Evolutionary conservation across 2,888 invertebrate genomes (phyloP), one percentile per base, ranked within the genome.

Genomic region (Eilema griseolum): DNA sequence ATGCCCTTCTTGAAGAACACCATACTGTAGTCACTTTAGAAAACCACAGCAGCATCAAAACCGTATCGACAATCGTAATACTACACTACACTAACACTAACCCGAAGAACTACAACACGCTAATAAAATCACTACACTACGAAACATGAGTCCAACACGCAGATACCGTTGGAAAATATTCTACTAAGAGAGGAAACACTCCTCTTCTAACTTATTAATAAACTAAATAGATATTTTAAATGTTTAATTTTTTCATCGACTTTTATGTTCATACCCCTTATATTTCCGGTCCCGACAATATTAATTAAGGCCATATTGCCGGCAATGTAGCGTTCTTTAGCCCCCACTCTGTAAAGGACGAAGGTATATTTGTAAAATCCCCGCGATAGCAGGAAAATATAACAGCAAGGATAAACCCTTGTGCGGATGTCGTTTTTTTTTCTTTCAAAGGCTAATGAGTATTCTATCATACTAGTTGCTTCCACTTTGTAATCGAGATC

Each of bases 251-350:
- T 52, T 52, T 46, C 46, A 46, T 46, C 20, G 20, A 20, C 46
- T 20, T 46, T 52, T 52, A 52, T n/a, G n/a, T n/a, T 10, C 52
- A n/a, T 52, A 10, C 8, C 52, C 52, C n/a, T n/a, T 52, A 52
- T 52, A 52, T 52, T 52, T 52, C 52, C 52, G 52, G 52, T 52
- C n/a, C n/a, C 10, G 10, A n/a, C 52, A n/a, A 52, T n/a, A 52
- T 52, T 52, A 52, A 52, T 52, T n/a, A 52, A 52, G 52, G 52
- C 52, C 8, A 52, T n/a, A 52, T 52, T 52, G 52, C 52, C 52
- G n/a, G 20, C 52, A n/a, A 52, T 10, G 52, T 52, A 52, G 52
- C n/a, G n/a, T 52, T 52, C 46, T n/a, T 52, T 8, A n/a, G 8
- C n/a, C n/a, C 8, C 4, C 10, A 52, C n/a, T 52, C n/a, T 52